These are phyloP conservation scores for Ictalurus furcatus DNA, from an alignment of 2,113 vertebrate species.

Conservation along the genomic window DNA sequence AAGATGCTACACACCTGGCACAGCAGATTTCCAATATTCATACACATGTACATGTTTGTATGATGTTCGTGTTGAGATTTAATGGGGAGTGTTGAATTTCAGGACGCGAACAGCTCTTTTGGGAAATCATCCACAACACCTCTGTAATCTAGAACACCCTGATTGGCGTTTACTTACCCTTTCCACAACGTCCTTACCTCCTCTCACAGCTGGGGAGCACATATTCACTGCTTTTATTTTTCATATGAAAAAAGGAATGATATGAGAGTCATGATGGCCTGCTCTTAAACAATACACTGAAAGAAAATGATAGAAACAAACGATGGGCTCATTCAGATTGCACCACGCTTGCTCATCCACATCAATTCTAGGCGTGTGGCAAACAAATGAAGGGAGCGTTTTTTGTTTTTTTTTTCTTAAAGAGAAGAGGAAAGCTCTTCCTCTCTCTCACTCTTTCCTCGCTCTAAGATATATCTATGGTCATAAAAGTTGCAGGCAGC, in stretches of 20 bases:
- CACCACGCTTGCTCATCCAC: constrained; percentile 87
- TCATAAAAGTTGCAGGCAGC: constrained; percentile 94
- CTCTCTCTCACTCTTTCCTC: constrained; percentile 39
- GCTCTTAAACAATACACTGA: constrained; percentile 77
- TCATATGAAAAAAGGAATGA: constrained; percentile 84
- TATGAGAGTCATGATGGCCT: constrained; percentile 79
- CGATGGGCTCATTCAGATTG: constrained; percentile 90
- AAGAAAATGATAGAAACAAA: constrained; percentile 68
- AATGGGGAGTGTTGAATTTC: constrained; percentile 17
- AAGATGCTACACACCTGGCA: no score
- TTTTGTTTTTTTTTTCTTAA: constrained; percentile 67
- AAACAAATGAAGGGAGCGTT: constrained; percentile 82
- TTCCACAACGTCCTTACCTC: constrained; percentile 86
- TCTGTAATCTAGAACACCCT: constrained; percentile 49
- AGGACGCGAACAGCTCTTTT: not conserved
- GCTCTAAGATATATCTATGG: constrained; percentile 74
- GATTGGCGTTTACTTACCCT: constrained; percentile 90
- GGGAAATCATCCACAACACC: constrained; percentile 24
- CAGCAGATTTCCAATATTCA: not conserved
- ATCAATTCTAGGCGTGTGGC: constrained; percentile 83
- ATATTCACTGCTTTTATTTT: constrained; percentile 90
- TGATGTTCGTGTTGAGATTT: not conserved
- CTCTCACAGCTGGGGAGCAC: constrained; percentile 91
- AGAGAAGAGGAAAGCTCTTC: constrained; percentile 53
- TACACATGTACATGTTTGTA: not conserved